Conservation (phyloP, 2,888 invertebrate species). For the Amiota communis region DNA sequence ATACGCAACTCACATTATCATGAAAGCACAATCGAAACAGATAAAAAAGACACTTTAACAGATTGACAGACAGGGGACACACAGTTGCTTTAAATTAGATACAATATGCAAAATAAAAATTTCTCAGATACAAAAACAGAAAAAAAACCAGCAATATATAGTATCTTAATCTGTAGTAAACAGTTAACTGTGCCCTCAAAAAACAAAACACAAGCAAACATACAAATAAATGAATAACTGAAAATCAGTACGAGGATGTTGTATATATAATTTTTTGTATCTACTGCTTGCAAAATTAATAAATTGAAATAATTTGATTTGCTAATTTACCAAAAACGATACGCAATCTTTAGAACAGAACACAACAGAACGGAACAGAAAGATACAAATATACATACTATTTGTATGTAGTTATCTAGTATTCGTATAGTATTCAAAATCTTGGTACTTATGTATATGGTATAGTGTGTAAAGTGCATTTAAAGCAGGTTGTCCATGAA, state of each 20-base stretch:
- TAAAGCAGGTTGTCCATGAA: too few species aligned
- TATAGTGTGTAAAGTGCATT: too few species aligned
- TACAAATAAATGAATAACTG: too few species aligned
- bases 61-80: not conserved
- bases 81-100: constrained; percentile 13
- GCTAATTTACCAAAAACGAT: not conserved
- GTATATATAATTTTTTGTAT: constrained; percentile 7
- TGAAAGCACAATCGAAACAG: not conserved
- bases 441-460: too few species aligned
- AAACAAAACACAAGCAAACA: too few species aligned
- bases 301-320: constrained; percentile 21
- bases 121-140: not conserved
- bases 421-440: too few species aligned
- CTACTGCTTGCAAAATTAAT: constrained; percentile 18
- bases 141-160: not conserved
- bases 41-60: not conserved
- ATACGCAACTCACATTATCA: not conserved
- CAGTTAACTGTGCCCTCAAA: constrained; percentile 1
- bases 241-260: constrained; percentile 9
- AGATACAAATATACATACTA: too few species aligned
- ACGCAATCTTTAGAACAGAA: too few species aligned
- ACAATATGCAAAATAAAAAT: constrained; percentile 17
- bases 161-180: not conserved
- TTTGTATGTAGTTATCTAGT: too few species aligned
- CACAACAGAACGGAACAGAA: too few species aligned